Percentiles rank a stretch among this genome's conserved stretches.
Conservation (phyloP, 2,888 invertebrate genomes). For the Sipha maydis region DNA sequence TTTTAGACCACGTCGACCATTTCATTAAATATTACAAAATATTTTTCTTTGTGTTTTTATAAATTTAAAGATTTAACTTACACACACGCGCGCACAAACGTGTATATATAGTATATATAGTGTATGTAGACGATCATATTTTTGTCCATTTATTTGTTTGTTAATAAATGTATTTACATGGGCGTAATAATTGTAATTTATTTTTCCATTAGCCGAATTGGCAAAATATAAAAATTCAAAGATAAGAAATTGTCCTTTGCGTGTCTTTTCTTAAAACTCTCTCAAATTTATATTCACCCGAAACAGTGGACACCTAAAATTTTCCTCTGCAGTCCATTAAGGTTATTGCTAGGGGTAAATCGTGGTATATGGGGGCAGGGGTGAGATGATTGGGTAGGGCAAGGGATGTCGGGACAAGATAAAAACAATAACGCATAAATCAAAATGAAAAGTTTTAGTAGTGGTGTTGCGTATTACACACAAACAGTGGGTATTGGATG, state of each 20-base stretch:
- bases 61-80: too few species aligned
- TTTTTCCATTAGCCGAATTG: slow-evolving; percentile 34
- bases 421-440: slow-evolving; percentile 61
- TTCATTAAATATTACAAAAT: not conserved
- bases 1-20: slow-evolving; percentile 19
- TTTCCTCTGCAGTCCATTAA: slow-evolving; percentile 38
- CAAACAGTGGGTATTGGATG: slow-evolving; percentile 53
- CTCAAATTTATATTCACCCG: slow-evolving; percentile 20
- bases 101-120: too few species aligned
- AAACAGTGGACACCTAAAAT: slow-evolving; percentile 32
- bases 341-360: slow-evolving; percentile 11
- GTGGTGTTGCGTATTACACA: slow-evolving; percentile 40
- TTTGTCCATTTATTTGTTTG: not conserved
- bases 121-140: not conserved
- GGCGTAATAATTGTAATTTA: slow-evolving; percentile 20
- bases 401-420: slow-evolving; percentile 41
- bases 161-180: not conserved
- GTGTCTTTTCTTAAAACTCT: slow-evolving; percentile 1
- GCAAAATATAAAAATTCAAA: slow-evolving; percentile 23
- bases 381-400: too few species aligned
- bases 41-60: not conserved
- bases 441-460: slow-evolving; percentile 57
- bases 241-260: not conserved
- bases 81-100: too few species aligned
- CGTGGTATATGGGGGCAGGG: not conserved